Evolutionary conservation across 2,113 vertebrate species (phyloP).

Genomic region (Vimba vimba): DNA sequence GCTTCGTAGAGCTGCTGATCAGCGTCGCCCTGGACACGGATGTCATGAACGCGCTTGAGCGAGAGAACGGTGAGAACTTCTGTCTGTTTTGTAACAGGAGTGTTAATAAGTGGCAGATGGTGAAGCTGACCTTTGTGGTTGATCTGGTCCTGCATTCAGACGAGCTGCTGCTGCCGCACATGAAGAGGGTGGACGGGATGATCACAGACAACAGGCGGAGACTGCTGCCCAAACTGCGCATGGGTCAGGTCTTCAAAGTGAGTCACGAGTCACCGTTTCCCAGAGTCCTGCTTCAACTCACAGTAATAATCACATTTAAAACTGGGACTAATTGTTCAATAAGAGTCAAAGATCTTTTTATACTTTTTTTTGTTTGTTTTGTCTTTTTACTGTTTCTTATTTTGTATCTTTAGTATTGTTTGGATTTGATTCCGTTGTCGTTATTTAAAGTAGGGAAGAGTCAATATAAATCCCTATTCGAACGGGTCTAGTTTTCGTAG

Average conservation of each 20-base stretch:
- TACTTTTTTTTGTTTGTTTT: neutral
- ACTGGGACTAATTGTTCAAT: neutral
- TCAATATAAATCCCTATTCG: too few relatives aligned
- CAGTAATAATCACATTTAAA: neutral
- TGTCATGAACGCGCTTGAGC: conserved; percentile 89
- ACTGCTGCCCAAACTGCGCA: conserved; percentile 88
- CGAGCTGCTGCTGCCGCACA: conserved; percentile 92
- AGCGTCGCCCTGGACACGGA: conserved; percentile 90
- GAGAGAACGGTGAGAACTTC: conserved; percentile 83
- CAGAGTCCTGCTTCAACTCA: neutral
- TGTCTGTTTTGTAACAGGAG: neutral
- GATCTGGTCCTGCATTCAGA: conserved; percentile 74
- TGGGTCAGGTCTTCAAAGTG: conserved; percentile 93
- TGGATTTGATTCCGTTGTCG: too few relatives aligned
- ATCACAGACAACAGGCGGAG: conserved; percentile 92
- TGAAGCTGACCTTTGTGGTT: conserved; percentile 12
- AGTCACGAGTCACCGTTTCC: conserved; percentile 30
- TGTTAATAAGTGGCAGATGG: neutral
- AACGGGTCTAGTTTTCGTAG: too few relatives aligned
- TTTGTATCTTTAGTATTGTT: neutral
- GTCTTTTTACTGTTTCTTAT: too few relatives aligned
- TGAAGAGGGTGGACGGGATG: conserved; percentile 95
- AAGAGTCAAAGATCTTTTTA: neutral
- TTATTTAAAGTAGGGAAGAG: too few relatives aligned
- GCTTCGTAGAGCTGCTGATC: conserved; percentile 94